Percentiles rank a stretch among this genome's conserved stretches.
These are phyloP conservation scores for Asarcornis scutulata DNA, from an alignment of 2,113 vertebrate species.

Conservation along the genomic window DNA sequence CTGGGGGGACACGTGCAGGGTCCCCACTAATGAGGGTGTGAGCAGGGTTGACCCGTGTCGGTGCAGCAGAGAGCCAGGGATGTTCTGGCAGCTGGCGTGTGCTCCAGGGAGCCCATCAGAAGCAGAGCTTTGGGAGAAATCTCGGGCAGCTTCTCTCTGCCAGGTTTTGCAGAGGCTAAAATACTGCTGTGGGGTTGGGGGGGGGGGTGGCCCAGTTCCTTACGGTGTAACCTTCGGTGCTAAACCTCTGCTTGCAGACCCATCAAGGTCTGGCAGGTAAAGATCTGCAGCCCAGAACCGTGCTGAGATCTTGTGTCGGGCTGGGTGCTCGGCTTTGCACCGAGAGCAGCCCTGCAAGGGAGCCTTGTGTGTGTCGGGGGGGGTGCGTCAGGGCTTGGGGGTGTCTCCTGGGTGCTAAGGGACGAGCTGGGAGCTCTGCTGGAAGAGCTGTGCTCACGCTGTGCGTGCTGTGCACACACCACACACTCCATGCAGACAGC, in stretches of 20 bases:
- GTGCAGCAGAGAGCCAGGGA: neutral
- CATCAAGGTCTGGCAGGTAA: neutral
- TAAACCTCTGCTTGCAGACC: neutral
- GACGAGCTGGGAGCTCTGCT: neutral
- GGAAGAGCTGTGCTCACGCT: neutral
- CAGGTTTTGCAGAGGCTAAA: neutral
- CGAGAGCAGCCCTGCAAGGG: neutral
- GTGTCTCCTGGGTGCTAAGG: neutral
- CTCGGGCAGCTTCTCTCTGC: neutral
- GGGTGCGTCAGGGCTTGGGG: neutral
- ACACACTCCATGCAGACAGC: too few species aligned
- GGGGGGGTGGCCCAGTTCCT: neutral
- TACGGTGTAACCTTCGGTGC: neutral
- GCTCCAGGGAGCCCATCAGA: neutral
- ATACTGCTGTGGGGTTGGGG: neutral
- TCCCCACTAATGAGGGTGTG: neutral
- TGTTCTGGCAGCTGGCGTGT: accelerated
- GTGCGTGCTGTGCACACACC: too few species aligned
- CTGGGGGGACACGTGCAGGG: too few species aligned
- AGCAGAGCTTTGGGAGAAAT: neutral
- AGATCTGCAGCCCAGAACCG: neutral
- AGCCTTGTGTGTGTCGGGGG: neutral
- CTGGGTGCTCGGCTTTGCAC: neutral
- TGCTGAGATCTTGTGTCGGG: neutral
- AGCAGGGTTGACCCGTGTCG: neutral